Percentiles rank a stretch among this genome's conserved stretches.
Evolutionary conservation across 2,113 vertebrate genomes (phyloP).

Genomic region (Platichthys stellatus): DNA sequence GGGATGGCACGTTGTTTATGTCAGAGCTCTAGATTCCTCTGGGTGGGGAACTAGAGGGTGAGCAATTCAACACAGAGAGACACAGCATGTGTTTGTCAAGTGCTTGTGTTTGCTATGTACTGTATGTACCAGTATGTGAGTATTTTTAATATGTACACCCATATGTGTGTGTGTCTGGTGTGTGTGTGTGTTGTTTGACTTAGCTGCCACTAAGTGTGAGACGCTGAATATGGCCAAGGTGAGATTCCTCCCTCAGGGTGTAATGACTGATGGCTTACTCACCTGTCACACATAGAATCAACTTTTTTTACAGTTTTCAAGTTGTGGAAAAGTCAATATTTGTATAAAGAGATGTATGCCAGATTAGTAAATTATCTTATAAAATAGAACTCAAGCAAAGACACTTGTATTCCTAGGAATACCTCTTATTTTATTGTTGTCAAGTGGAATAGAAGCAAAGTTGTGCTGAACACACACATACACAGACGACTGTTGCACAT

Average conservation of each 20-base stretch:
- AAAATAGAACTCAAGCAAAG: no score
- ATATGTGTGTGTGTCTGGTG: constrained; percentile 1
- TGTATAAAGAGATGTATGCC: no score
- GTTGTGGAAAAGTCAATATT: no score
- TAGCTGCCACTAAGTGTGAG: not conserved
- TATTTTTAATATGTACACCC: not conserved
- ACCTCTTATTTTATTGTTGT: no score
- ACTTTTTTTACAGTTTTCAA: no score
- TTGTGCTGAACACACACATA: no score
- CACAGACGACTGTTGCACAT: no score
- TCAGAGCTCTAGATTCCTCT: constrained; percentile 6
- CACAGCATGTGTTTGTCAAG: not conserved
- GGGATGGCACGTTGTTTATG: constrained; percentile 14
- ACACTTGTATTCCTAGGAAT: no score
- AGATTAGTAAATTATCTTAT: no score
- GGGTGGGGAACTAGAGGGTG: not conserved
- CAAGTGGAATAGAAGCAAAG: no score
- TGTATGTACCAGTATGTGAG: constrained; percentile 8
- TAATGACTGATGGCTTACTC: constrained; percentile 41
- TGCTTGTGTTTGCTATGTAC: constrained; percentile 22
- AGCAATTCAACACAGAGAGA: not conserved
- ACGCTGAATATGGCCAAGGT: constrained; percentile 47
- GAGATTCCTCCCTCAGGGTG: constrained; percentile 42
- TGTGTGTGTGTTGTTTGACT: constrained; percentile 1
- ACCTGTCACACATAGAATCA: constrained; percentile 21